Conservation (phyloP, 2,797 vertebrate genomes). For the Rhinophrynus dorsalis region DNA sequence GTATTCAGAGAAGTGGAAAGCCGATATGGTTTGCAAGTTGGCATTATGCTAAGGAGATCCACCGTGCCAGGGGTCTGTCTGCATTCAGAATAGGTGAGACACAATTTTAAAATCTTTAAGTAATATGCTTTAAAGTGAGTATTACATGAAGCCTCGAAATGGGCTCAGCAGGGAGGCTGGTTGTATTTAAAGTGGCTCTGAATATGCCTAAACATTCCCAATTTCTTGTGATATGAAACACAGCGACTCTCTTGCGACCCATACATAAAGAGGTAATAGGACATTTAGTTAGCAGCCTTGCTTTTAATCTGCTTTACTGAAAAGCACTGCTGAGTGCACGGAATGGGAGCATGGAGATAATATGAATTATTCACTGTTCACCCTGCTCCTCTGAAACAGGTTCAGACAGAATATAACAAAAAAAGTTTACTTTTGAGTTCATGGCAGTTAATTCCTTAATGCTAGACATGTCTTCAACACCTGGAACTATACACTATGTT, state of each 20-base stretch:
- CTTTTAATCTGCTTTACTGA: neutral
- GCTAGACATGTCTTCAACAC: no score
- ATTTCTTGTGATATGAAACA: neutral
- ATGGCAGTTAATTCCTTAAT: no score
- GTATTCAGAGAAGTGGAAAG: no score
- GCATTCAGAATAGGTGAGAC: neutral
- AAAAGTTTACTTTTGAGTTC: no score
- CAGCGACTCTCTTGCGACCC: neutral
- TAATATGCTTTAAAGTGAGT: neutral
- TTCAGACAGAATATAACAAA: no score
- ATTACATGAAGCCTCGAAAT: neutral
- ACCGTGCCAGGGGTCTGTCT: constrained; percentile 1
- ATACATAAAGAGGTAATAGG: neutral
- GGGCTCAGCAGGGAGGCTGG: neutral
- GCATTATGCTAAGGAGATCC: neutral
- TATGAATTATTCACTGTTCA: neutral
- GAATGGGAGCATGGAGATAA: neutral
- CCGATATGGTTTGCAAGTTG: no score
- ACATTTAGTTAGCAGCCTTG: neutral
- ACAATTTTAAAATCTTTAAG: neutral
- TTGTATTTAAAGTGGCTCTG: neutral
- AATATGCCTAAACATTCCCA: neutral
- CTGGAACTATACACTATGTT: no score
- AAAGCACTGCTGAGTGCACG: neutral
- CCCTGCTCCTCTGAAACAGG: neutral